Conservation (phyloP, 2,113 vertebrate genomes). For the Anoplopoma fimbria region DNA sequence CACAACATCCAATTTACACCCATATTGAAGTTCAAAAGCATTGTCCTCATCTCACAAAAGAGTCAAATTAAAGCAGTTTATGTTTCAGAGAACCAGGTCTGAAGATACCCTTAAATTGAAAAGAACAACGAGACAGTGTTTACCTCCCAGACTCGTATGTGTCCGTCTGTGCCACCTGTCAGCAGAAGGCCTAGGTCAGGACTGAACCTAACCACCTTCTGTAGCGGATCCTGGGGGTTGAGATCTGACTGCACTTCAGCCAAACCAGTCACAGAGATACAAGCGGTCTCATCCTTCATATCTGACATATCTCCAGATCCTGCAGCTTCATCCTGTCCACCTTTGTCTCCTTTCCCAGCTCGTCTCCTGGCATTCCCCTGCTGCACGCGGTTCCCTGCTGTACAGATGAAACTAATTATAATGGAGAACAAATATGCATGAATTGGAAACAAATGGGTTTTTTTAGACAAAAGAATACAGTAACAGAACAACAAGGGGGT, state of each 20-base stretch:
- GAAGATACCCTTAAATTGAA: neutral
- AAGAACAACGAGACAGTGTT: neutral
- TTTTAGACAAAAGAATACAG: neutral
- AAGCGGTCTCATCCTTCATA: conserved; percentile 74
- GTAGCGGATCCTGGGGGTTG: conserved; percentile 88
- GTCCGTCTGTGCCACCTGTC: conserved; percentile 91
- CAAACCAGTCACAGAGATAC: conserved; percentile 84
- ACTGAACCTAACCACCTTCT: conserved; percentile 92
- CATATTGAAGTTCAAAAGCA: neutral
- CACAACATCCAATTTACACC: too few relatives aligned
- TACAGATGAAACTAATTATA: neutral
- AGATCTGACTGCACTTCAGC: conserved; percentile 88
- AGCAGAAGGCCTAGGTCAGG: conserved; percentile 86
- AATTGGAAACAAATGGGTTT: neutral
- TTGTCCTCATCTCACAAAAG: neutral
- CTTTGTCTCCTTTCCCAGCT: conserved; percentile 69
- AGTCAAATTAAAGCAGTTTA: neutral
- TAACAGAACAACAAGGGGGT: neutral
- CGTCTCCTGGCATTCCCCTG: conserved; percentile 68
- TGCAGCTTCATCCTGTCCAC: conserved; percentile 1
- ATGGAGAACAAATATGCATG: neutral
- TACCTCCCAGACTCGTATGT: conserved; percentile 93
- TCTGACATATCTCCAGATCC: conserved; percentile 36
- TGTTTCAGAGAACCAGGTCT: neutral
- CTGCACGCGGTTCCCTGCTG: conserved; percentile 67